Evolutionary conservation across 1,140 invertebrate species (phyloP).

Genomic region (Bombyx mandarina): DNA sequence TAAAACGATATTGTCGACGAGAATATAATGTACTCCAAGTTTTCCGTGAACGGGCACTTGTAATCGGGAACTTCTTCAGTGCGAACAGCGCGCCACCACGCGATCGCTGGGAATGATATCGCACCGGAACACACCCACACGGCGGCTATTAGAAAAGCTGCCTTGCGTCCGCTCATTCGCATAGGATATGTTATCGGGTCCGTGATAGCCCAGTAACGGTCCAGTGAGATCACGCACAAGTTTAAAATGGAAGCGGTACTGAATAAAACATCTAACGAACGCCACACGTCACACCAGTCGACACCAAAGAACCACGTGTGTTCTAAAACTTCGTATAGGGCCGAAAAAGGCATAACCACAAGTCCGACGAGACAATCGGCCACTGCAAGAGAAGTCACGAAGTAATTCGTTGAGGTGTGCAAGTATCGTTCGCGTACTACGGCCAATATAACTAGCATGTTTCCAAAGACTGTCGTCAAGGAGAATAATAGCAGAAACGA

Average conservation of each 20-base stretch:
- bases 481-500: slow-evolving; percentile 91
- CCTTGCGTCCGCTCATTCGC: slow-evolving; percentile 87
- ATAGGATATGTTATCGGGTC: slow-evolving; percentile 97
- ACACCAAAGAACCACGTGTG: slow-evolving; percentile 89
- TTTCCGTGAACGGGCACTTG: slow-evolving; percentile 93
- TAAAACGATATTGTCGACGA: slow-evolving; percentile 98
- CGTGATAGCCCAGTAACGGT: slow-evolving; percentile 98
- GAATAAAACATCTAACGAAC: slow-evolving; percentile 88
- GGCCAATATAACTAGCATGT: slow-evolving; percentile 94
- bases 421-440: slow-evolving; percentile 91
- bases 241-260: slow-evolving; percentile 97
- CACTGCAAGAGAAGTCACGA: slow-evolving; percentile 96
- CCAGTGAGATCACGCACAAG: slow-evolving; percentile 97
- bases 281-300: slow-evolving; percentile 96
- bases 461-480: slow-evolving; percentile 95
- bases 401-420: slow-evolving; percentile 97
- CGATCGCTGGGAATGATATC: slow-evolving; percentile 96
- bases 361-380: slow-evolving; percentile 97
- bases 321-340: slow-evolving; percentile 88
- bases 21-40: slow-evolving; percentile 92
- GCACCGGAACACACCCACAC: slow-evolving; percentile 95
- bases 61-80: slow-evolving; percentile 81
- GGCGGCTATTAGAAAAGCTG: slow-evolving; percentile 85
- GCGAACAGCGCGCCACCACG: slow-evolving; percentile 91
- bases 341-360: slow-evolving; percentile 97